Conservation (phyloP, 1,140 invertebrate species). For the Scaptomyza pallida region DNA sequence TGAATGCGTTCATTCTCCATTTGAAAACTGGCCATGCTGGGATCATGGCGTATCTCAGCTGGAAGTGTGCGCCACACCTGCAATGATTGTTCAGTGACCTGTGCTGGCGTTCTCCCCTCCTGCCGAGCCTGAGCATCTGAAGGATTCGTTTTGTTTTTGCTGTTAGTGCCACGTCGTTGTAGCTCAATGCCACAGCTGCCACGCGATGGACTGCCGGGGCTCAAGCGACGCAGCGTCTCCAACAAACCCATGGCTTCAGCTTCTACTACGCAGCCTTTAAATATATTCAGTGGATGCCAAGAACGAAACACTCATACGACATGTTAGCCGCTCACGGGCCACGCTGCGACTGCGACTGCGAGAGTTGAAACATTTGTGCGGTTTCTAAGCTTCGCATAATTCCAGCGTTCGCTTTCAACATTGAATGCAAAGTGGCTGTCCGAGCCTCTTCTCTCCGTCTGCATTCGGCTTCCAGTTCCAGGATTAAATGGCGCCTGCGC, state of each 20-base stretch:
- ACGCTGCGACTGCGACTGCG: conserved; percentile 54
- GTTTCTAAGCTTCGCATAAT: conserved; percentile 47
- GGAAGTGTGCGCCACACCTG: conserved; percentile 87
- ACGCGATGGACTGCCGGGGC: conserved; percentile 60
- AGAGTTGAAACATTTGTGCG: conserved; percentile 51
- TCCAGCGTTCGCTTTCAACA: conserved; percentile 66
- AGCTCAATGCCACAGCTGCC: conserved; percentile 48
- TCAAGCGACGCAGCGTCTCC: conserved; percentile 59
- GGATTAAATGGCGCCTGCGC: conserved; percentile 55
- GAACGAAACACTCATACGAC: conserved; percentile 5
- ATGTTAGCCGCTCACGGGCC: conserved; percentile 52
- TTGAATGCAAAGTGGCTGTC: conserved; percentile 44
- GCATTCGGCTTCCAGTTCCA: conserved; percentile 42
- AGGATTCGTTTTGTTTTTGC: conserved; percentile 7
- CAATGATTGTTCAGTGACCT: conserved; percentile 86
- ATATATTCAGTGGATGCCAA: not conserved
- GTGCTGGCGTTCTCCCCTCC: conserved; percentile 36
- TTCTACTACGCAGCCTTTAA: not conserved
- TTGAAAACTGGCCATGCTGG: conserved; percentile 87
- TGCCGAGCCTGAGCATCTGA: conserved; percentile 29
- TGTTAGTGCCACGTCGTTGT: conserved; percentile 31
- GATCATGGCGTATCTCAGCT: conserved; percentile 87
- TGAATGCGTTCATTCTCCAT: conserved; percentile 86
- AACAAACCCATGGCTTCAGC: conserved; percentile 56
- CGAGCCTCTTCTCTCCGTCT: not conserved